These are phyloP conservation scores for Seira musarum DNA, from an alignment of 2,888 invertebrate genomes.

Conservation along the genomic window DNA sequence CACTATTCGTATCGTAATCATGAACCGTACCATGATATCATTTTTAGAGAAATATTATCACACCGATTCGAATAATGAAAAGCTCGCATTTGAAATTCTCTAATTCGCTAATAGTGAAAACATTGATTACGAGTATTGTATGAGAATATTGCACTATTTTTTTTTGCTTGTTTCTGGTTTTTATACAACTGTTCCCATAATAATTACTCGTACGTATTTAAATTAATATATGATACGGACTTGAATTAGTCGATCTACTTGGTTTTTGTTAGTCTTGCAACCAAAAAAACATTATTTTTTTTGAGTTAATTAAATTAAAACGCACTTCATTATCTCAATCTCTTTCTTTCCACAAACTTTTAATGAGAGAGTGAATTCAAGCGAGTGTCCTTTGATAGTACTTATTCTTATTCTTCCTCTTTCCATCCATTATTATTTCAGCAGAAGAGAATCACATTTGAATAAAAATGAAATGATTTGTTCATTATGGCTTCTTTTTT, in stretches of 20 bases:
- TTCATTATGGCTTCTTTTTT: no score
- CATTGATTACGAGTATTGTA: neutral
- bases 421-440: no score
- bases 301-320: neutral
- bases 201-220: neutral
- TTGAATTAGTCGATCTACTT: no score
- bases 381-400: no score
- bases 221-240: neutral
- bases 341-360: no score
- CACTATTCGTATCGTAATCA: neutral
- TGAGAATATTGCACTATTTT: neutral
- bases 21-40: neutral
- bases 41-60: neutral
- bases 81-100: neutral
- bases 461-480: no score
- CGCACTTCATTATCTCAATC: neutral
- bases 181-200: neutral
- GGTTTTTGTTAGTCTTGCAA: no score
- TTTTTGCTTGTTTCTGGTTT: neutral
- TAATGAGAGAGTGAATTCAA: no score
- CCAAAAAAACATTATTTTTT: neutral
- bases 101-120: neutral
- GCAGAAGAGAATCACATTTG: no score
- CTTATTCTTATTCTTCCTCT: no score
- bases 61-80: neutral